Evolutionary conservation across 53 echinoderm and acorn worm genomes (phyloP), one percentile per base, ranked within the genome.

Genomic region (Crossaster papposus): DNA sequence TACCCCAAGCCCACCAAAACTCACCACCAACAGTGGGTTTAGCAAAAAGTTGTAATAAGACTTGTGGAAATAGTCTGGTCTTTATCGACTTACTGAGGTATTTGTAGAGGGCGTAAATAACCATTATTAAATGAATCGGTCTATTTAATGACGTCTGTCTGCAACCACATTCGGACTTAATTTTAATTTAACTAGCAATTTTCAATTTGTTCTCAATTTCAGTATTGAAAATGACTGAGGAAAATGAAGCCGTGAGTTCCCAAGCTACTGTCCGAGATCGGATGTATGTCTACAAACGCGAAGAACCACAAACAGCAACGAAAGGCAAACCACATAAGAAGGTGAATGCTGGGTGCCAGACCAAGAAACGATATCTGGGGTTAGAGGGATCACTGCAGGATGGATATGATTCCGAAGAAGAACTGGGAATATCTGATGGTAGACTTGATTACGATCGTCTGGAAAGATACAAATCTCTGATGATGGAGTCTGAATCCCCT

Each of bases 331-430:
- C 55, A 9, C n/a, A n/a, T n/a, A 2, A 31, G 72, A 85, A 53
- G 51, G 71, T 30, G 6, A 18, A 52, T 9, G 51, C 53, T 72
- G 54, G 17, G 14, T 35, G 30, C 26, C 54, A 51, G 54, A 52
- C 85, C 30, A 34, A 44, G 30, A 73, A 72, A 29, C 85, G 65
- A 36, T 50, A 23, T 26, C 26, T 37, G 14, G 13, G 36, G 82
- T 2, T 14, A 2, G 54, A 29, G 17, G 52, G 28, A 17, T 28
- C n/a, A n/a, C n/a, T 6, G 53, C 28, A 20, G 31, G 72, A 34
- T 53, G 73, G 85, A 17, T 85, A 52, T 17, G 34, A 85, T 73
- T 85, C 85, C 18, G 54, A 85, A 65, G 73, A 85, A 54, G 85
- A 73, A 51, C 28, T 85, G 30, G 72, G 35, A 20, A 33, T n/a